phyloP scores from a whole-genome alignment of 2,797 vertebrate genomes.

The Hippopotamyrus pictus region DNA sequence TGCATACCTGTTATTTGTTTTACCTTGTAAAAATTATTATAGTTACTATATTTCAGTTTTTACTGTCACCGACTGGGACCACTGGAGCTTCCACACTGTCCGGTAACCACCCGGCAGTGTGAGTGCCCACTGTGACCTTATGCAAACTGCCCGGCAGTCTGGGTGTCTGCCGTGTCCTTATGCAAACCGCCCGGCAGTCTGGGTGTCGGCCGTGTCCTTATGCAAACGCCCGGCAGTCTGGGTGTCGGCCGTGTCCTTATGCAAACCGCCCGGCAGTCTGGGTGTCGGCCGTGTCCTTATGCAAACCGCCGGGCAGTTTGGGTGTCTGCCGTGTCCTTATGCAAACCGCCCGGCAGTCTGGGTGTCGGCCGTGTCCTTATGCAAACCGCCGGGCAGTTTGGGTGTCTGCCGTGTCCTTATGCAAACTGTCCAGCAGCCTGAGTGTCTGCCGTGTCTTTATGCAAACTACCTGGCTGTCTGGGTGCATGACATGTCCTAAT shows the following conservation, averaged over 20 bases:
- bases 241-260: background rate
- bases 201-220: background rate
- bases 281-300: no score
- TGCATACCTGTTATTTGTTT: background rate
- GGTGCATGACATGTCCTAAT: background rate
- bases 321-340: background rate
- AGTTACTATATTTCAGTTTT: background rate
- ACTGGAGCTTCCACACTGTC: background rate
- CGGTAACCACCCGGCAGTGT: background rate
- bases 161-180: no score
- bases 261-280: background rate
- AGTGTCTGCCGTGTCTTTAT: background rate
- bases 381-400: background rate
- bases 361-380: background rate
- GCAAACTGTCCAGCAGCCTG: no score
- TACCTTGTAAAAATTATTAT: background rate
- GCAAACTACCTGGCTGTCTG: background rate
- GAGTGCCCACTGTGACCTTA: background rate
- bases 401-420: background rate
- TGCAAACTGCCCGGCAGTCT: background rate
- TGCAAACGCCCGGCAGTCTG: background rate
- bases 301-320: no score
- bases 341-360: no score
- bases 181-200: background rate
- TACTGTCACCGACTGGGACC: background rate